Percentiles rank a stretch among this genome's conserved stretches.
Evolutionary conservation across 1,140 invertebrate genomes (phyloP).

Genomic region (Probaryconus sp.): DNA sequence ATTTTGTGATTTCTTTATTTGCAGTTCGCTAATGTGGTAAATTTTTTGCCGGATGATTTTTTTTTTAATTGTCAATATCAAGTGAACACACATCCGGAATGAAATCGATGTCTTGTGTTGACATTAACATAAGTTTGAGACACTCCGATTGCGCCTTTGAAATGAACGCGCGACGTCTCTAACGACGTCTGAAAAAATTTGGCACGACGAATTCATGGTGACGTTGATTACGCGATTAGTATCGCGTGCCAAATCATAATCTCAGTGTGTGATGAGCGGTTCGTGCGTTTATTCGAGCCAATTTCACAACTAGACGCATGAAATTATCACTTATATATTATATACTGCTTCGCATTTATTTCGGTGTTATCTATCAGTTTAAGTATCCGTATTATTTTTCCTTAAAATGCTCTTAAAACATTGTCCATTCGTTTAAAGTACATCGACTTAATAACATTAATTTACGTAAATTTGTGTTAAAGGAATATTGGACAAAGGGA

Average conservation of each 20-base stretch:
- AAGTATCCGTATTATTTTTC: neutral
- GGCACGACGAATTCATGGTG: constrained; percentile 32
- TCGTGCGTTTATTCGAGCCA: constrained; percentile 26
- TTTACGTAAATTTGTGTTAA: too few relatives aligned
- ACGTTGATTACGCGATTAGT: constrained; percentile 48
- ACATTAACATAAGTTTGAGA: neutral
- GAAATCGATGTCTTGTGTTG: constrained; percentile 18
- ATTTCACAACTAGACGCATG: constrained; percentile 24
- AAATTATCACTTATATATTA: constrained; percentile 39
- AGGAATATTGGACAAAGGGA: too few relatives aligned
- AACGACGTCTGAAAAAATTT: constrained; percentile 25
- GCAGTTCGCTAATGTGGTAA: too few relatives aligned
- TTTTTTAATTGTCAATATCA: too few relatives aligned
- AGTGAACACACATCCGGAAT: too few relatives aligned
- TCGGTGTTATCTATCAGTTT: too few relatives aligned
- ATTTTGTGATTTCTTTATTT: constrained; percentile 14
- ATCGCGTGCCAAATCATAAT: constrained; percentile 35
- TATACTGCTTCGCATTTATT: too few relatives aligned
- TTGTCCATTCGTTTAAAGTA: too few relatives aligned
- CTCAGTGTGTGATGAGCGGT: constrained; percentile 3
- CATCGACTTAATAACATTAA: too few relatives aligned
- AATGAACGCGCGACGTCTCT: neutral
- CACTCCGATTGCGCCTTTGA: constrained; percentile 4
- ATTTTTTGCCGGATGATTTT: too few relatives aligned
- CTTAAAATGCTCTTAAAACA: too few relatives aligned